These are phyloP conservation scores for Rhabdornis inornatus DNA, from an alignment of 2,113 vertebrate species.

Conservation along the genomic window DNA sequence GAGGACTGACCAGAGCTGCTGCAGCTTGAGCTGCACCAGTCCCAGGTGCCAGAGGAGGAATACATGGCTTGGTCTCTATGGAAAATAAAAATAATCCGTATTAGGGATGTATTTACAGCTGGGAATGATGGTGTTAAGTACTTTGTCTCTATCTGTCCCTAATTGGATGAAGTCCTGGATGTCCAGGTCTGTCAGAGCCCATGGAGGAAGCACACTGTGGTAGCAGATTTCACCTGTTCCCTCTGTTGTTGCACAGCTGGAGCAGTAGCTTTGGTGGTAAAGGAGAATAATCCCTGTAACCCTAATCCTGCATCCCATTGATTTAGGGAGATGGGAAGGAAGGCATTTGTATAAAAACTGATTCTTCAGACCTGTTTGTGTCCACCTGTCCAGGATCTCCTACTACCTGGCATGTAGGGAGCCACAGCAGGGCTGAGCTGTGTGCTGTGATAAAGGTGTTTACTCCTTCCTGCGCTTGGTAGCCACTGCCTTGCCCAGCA, in stretches of 20 bases:
- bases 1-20: not conserved
- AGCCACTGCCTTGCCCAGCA: not conserved
- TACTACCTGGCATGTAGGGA: not conserved
- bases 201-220: rapidly evolving
- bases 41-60: not conserved
- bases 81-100: not conserved
- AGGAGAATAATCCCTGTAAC: not conserved
- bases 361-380: not conserved
- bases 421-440: not conserved
- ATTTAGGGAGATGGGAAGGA: not conserved
- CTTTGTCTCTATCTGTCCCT: not conserved
- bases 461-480: not conserved
- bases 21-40: rapidly evolving
- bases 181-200: not conserved
- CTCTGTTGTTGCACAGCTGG: not conserved
- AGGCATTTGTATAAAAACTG: not conserved
- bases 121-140: not conserved
- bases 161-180: not conserved
- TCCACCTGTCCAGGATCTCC: not conserved
- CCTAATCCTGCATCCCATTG: not conserved
- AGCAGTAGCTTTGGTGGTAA: not conserved
- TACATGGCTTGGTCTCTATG: rapidly evolving
- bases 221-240: rapidly evolving
- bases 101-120: not conserved
- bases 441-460: not conserved